Conservation (phyloP, 2,797 vertebrate species). For the Pachyuromys duprasi region DNA sequence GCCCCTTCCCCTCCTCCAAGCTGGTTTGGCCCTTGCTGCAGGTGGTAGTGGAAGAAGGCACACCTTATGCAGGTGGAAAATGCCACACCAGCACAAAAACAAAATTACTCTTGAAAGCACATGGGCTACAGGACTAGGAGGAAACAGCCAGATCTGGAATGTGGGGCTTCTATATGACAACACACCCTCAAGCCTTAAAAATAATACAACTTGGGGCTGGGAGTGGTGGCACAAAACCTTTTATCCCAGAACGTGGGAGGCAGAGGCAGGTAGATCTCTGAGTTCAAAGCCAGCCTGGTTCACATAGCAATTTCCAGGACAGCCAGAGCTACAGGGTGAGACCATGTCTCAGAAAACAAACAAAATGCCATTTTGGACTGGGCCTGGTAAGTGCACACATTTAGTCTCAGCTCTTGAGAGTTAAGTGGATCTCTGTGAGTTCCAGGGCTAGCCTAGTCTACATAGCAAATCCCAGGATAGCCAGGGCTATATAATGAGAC, state of each 20-base stretch:
- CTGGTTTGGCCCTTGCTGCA: slow-evolving; percentile 41
- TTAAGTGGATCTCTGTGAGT: slow-evolving; percentile 30
- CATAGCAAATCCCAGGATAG: not conserved
- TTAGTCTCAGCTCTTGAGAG: slow-evolving; percentile 8
- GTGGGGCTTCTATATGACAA: not conserved
- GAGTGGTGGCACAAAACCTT: not conserved
- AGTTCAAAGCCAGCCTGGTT: not conserved
- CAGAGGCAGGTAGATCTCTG: not conserved
- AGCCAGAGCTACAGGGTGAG: not conserved
- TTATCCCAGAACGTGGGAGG: not conserved
- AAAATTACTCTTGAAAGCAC: not conserved
- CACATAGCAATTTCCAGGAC: not conserved
- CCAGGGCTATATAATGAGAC: not conserved
- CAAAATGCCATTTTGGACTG: not conserved
- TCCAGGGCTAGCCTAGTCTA: not conserved
- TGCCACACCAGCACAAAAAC: not conserved
- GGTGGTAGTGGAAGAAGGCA: not conserved
- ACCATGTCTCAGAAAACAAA: not conserved
- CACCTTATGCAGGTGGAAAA: not conserved
- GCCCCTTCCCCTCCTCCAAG: not conserved
- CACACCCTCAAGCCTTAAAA: not conserved
- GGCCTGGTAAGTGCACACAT: not conserved
- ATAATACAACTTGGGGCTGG: not conserved
- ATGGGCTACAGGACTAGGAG: not conserved
- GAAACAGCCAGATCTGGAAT: not conserved